A percentile compares a stretch with the other conserved stretches of the same genome.
Conservation (phyloP, 1,140 invertebrate species). For the Tetragonula clypearis region DNA sequence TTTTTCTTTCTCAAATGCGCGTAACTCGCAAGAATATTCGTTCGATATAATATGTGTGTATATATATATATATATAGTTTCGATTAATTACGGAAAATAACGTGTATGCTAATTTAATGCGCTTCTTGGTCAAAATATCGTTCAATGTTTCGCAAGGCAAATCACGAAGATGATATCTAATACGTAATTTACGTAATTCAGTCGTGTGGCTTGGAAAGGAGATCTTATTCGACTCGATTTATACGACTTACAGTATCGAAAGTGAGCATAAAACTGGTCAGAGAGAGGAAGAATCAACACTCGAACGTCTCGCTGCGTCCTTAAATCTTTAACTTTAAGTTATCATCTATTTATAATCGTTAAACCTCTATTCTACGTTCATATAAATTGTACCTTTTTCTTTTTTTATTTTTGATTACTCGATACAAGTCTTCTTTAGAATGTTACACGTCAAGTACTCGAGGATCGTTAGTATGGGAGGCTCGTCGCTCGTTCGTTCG, state of each 20-base stretch:
- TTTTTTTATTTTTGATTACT: conserved; percentile 15
- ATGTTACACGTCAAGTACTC: neutral
- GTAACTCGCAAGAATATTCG: neutral
- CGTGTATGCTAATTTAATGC: conserved; percentile 25
- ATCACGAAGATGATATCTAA: conserved; percentile 26
- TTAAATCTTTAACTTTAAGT: neutral
- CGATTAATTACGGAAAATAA: conserved; percentile 17
- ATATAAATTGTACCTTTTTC: conserved; percentile 24
- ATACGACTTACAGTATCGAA: neutral
- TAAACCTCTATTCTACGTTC: conserved; percentile 13
- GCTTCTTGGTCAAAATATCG: conserved; percentile 41
- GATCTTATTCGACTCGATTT: conserved; percentile 3
- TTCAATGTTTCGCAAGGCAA: conserved; percentile 34
- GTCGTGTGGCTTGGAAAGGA: conserved; percentile 20
- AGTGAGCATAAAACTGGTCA: conserved; percentile 44
- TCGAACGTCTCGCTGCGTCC: neutral
- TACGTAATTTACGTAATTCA: conserved; percentile 17
- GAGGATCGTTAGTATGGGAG: neutral
- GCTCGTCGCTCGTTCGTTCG: neutral
- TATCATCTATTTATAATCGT: neutral
- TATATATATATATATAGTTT: neutral
- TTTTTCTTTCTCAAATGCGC: neutral
- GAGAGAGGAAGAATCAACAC: neutral
- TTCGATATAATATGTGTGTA: neutral
- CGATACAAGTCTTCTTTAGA: conserved; percentile 37